These are phyloP conservation scores for Eupithecia abbreviata DNA, from an alignment of 2,888 invertebrate genomes.

Conservation along the genomic window DNA sequence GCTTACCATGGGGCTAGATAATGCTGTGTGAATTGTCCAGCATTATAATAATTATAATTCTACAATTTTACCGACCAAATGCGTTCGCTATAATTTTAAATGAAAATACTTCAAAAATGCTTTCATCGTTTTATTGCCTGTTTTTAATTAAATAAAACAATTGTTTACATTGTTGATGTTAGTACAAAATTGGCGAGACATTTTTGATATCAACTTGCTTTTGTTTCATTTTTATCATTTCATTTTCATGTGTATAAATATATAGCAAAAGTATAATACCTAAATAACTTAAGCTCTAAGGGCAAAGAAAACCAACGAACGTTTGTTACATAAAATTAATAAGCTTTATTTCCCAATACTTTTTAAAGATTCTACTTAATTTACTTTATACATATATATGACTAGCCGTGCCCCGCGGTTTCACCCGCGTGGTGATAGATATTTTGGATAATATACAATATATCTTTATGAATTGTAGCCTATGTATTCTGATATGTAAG, in stretches of 20 bases:
- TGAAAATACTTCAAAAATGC: slow-evolving; percentile 10
- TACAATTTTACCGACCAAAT: slow-evolving; percentile 50
- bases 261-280: background rate
- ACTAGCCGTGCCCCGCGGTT: too few relatives aligned
- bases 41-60: too few relatives aligned
- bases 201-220: background rate
- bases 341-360: too few relatives aligned
- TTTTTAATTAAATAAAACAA: background rate
- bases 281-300: background rate
- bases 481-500: too few relatives aligned
- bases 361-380: too few relatives aligned
- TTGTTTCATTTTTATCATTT: background rate
- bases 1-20: too few relatives aligned
- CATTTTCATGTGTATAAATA: background rate
- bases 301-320: background rate
- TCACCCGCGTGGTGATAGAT: too few relatives aligned
- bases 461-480: too few relatives aligned
- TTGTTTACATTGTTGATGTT: background rate
- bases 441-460: too few relatives aligned
- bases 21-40: too few relatives aligned
- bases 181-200: background rate
- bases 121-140: background rate
- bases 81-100: slow-evolving; percentile 42
- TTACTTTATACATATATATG: too few relatives aligned
- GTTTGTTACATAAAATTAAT: too few relatives aligned